Evolutionary conservation across 2,888 invertebrate species (phyloP), one percentile per base, ranked within the genome.

Genomic region (Sarcophaga variegata): DNA sequence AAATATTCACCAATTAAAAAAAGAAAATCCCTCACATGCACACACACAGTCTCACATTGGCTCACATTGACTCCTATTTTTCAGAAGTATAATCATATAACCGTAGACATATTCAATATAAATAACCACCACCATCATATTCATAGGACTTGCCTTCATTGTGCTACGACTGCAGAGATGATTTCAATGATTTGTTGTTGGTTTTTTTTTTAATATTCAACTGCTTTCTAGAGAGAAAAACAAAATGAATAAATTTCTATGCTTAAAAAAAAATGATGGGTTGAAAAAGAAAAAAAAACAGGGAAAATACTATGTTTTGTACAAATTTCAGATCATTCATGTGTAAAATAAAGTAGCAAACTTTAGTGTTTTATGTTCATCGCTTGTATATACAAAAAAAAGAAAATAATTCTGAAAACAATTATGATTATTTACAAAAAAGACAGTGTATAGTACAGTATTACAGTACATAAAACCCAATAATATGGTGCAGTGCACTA

Each of bases 331-430:
- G 69, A 83, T 83, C 83, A 87, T 78, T 87, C 86, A 75, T 78
- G 83, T 87, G 83, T 87, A 80, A 83, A 83, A 86, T 86, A 87
- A 87, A 83, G 83, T 83, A 83, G 72, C 72, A 78, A 85, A 85
- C 47, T 85, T 81, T 85, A 27, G 72, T 74, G 71, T 77, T 83
- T 86, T 79, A 25, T 80, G 12, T 17, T 47, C 45, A 75, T 64
- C 63, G 63, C n/a, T 64, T 71, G 70, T 54, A 69, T 14, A 37
- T 59, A 25, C 10, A 27, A 62, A 62, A 78, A 47, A 47, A 49
- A 66, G 47, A 45, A 27, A 63, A 62, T 49, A 81, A 69, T 59
- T 54, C 12, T 54, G 17, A 14, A 22, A 47, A 47, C 37, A 76
- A 67, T 67, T 27, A 54, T 37, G 37, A 37, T 10, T 37, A 37